Evolutionary conservation across 2,113 vertebrate species (phyloP).

Genomic region (Dendropsophus ebraccatus): DNA sequence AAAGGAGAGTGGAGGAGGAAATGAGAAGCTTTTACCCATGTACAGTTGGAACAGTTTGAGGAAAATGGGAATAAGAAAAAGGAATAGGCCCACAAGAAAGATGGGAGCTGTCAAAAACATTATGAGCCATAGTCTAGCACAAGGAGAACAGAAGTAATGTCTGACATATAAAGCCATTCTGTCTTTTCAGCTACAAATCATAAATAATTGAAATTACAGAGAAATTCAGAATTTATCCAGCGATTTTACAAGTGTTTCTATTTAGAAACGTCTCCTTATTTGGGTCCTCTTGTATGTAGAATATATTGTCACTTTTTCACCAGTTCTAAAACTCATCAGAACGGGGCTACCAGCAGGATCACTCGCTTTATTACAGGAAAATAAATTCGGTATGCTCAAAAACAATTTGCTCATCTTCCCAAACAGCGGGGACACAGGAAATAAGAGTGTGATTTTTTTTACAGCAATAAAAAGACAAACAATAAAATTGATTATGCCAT

Average conservation of each 20-base stretch:
- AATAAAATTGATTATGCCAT: slow-evolving; percentile 55
- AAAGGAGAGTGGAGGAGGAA: background rate
- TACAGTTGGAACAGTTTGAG: background rate
- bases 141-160: slow-evolving; percentile 14
- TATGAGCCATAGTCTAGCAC: background rate
- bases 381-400: slow-evolving; percentile 37
- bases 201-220: slow-evolving; percentile 21
- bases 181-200: slow-evolving; percentile 24
- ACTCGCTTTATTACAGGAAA: slow-evolving; percentile 41
- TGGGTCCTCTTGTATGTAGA: background rate
- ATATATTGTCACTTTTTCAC: slow-evolving; percentile 14
- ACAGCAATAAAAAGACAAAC: slow-evolving; percentile 51
- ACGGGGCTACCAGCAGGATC: slow-evolving; percentile 39
- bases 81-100: background rate
- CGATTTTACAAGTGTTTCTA: background rate
- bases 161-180: slow-evolving; percentile 13
- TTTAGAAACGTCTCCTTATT: background rate
- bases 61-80: background rate
- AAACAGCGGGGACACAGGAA: slow-evolving; percentile 49
- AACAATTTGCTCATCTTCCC: slow-evolving; percentile 55
- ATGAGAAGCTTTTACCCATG: background rate
- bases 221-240: slow-evolving; percentile 4
- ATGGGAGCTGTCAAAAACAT: background rate
- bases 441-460: slow-evolving; percentile 45
- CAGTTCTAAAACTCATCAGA: slow-evolving; percentile 22